Base-by-base conservation (phyloP, 2,113 vertebrate species). In the Aspidoscelis tigris region DNA sequence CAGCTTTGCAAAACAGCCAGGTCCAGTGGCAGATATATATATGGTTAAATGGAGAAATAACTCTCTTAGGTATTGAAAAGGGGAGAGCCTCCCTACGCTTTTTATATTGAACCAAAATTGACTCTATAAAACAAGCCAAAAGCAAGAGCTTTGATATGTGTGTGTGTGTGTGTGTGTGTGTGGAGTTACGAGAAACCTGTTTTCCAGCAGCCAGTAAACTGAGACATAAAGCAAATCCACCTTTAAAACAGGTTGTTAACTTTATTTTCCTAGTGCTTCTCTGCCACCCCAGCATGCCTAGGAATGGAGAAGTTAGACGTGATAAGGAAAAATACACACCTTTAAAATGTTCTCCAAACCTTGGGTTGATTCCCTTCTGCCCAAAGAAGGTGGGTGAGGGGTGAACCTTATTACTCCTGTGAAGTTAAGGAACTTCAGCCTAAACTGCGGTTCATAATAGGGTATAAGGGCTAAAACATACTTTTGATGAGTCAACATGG, bases 31-130 rank as follows among this genome's bases (percentile, higher is more conserved):
- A 89, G 93, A 89, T 78, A 75, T 50, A 50, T 50, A 50, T 50
- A 50, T 50, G 8, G 89, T 93, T 93, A 95, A 93, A 87, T 64
- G 87, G 89, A 92, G 93, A 95, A 95, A 92, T 89, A 90, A 92
- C 92, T 94, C 94, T 92, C 89, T 90, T 44, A 84, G 87, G 88
- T 76, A 88, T 92, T 87, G 22, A 55, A 33, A 73, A 85, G 0
- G 61, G 82, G 88, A 86, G 82, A 72, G 86, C 76, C 92, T 92
- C 83, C 11, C 64, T 18, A 88, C 89, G 90, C 85, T 84, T 92
- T 94, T 92, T 61, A 73, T 55, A 65, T 86, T 88, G 71, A 83
- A 88, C 92, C 91, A 92, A 94, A 92, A 87, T 86, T 88, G 83
- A 89, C 88, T 64, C 70, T 91, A 90, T 89, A 91, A 91, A 79